These are phyloP conservation scores for Verasper variegatus DNA, from an alignment of 2,113 vertebrate genomes.

Conservation along the genomic window DNA sequence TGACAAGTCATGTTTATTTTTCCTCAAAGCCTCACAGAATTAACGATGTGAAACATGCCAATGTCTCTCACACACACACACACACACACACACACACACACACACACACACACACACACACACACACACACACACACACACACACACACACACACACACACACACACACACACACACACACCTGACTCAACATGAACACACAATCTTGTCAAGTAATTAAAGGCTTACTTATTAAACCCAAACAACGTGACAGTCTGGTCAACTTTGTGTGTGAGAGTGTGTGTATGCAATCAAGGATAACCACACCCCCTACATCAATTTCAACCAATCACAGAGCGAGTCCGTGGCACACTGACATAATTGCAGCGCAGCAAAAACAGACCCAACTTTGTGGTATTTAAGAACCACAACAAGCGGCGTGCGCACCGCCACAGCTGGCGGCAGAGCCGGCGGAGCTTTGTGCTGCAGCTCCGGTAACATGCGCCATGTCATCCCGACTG, in stretches of 20 bases:
- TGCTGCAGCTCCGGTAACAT: constrained; percentile 16
- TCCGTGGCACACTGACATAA: constrained; percentile 81
- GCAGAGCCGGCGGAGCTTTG: constrained; percentile 12
- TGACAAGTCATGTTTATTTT: background rate
- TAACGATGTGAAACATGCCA: constrained; percentile 7
- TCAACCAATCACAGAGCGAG: constrained; percentile 83
- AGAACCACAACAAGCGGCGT: constrained; percentile 12
- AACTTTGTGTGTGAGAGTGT: constrained; percentile 50
- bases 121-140: background rate
- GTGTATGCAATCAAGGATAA: constrained; percentile 73
- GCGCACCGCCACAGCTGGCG: constrained; percentile 1
- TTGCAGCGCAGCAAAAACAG: constrained; percentile 73
- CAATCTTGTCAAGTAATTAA: constrained; percentile 47
- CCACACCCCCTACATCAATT: constrained; percentile 85
- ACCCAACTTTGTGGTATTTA: constrained; percentile 48
- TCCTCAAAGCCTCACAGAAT: constrained; percentile 13
- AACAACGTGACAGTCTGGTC: constrained; percentile 62
- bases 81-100: too few relatives aligned
- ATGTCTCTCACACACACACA: too few relatives aligned
- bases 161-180: background rate
- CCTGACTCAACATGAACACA: constrained; percentile 31
- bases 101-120: background rate
- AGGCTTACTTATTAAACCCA: constrained; percentile 54
- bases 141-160: too few relatives aligned
- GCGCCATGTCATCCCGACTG: constrained; percentile 75